phyloP scores from a whole-genome alignment of 2,888 invertebrate genomes.

The Volucella inflata region DNA sequence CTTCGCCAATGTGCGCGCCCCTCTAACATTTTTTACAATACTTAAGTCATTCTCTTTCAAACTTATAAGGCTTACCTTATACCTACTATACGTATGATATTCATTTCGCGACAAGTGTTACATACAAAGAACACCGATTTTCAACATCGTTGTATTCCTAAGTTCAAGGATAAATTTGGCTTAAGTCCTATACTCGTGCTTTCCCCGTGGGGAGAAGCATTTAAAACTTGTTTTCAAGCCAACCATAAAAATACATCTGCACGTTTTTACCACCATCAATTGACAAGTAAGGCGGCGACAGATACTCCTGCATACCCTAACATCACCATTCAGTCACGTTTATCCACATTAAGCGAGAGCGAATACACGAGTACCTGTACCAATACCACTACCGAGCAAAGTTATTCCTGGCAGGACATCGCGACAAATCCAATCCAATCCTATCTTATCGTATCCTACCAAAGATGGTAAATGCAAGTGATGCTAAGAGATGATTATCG shows the following conservation, averaged over 20 bases:
- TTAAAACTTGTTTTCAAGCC: not conserved
- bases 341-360: not conserved
- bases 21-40: too few species aligned
- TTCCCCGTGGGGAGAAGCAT: not conserved
- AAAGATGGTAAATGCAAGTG: conserved; percentile 3
- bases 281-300: not conserved
- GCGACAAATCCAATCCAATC: conserved; percentile 23
- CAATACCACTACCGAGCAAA: not conserved
- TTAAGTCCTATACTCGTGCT: not conserved
- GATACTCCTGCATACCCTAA: not conserved
- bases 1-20: too few species aligned
- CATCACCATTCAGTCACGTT: conserved; percentile 20
- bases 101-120: too few species aligned
- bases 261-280: conserved; percentile 9
- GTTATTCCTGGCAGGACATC: conserved; percentile 5
- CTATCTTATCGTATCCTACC: not conserved
- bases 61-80: too few species aligned
- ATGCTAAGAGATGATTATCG: conserved; percentile 37
- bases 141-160: not conserved
- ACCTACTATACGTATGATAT: too few species aligned
- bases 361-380: not conserved
- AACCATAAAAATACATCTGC: conserved; percentile 8
- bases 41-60: too few species aligned
- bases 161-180: not conserved
- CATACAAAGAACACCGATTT: not conserved